Evolutionary conservation across 1,140 invertebrate species (phyloP).

Genomic region (Mya arenaria): DNA sequence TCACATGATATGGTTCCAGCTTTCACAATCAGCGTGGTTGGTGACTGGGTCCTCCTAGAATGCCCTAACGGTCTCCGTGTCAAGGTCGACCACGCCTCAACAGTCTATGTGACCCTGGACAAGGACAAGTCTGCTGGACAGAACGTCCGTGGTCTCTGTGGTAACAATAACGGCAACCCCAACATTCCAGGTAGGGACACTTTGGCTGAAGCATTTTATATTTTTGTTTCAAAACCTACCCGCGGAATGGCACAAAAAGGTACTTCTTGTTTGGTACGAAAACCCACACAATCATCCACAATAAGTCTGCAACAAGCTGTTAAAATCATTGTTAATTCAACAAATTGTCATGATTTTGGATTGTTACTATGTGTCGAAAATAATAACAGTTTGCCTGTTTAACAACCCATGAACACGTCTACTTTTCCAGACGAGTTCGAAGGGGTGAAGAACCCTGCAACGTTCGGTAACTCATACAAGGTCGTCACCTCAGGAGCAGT

Average conservation of each 20-base stretch:
- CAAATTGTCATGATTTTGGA: too few relatives aligned
- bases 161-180: slow-evolving; percentile 56
- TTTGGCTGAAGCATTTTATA: too few relatives aligned
- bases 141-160: slow-evolving; percentile 61
- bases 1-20: slow-evolving; percentile 34
- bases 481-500: neutral
- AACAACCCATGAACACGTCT: too few relatives aligned
- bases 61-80: slow-evolving; percentile 51
- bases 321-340: too few relatives aligned
- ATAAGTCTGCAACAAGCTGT: too few relatives aligned
- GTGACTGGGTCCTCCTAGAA: slow-evolving; percentile 46
- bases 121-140: slow-evolving; percentile 35
- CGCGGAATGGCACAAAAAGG: too few relatives aligned
- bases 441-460: slow-evolving; percentile 25
- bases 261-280: too few relatives aligned
- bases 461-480: slow-evolving; percentile 61
- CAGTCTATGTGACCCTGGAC: slow-evolving; percentile 56
- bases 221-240: too few relatives aligned
- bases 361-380: too few relatives aligned
- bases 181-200: slow-evolving; percentile 18
- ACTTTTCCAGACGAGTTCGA: slow-evolving; percentile 51
- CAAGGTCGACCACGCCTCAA: slow-evolving; percentile 54
- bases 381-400: too few relatives aligned
- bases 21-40: slow-evolving; percentile 43
- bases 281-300: too few relatives aligned